Base-by-base conservation (phyloP, 1,140 invertebrate genomes). In the Lasaia peninsularis region DNA sequence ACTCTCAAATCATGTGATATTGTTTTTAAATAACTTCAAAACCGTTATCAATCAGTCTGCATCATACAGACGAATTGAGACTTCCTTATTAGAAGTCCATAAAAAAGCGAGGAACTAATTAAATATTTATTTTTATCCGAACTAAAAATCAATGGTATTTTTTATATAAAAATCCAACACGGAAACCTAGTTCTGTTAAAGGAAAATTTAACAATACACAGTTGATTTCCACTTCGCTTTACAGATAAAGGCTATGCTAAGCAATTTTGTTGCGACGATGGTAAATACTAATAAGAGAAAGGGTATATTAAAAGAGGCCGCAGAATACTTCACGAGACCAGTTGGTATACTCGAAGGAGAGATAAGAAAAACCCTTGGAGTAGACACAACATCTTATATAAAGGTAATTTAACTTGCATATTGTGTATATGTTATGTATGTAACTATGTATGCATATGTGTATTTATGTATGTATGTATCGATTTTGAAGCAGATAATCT, bases 171-270 rank as follows among this genome's bases (percentile, higher is more conserved):
- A 44, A 18, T 18, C 8, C 12, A 44, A 14, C 18, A 20, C 7
- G 8, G 1, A 44, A 44, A 20, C 9, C 37, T 1, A 44, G 12
- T 10, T 44, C 16, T 11, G 18, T 24, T 18, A 44, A 0, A 20
- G 37, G 9, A 44, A 44, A 44, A 9, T 44, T 44, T 44, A 20
- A 44, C 18, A 44, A 44, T 18, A 11, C 40, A 18, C 18, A 16
- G 16, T 52, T n/a, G 3, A 52, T 53, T 53, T 16, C 33, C 28
- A 14, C 7, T 52, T 21, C n/a, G 18, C 32, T 28, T 55, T 40
- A n/a, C 56, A 84, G 80, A 56, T 84, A 21, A 67, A 61, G 60
- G 69, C 72, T n/a, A 69, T 81, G 71, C 32, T 81, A 5, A 66
- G 75, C 28, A 58, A 67, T 40, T 81, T 77, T 50, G 59, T 82